Percentiles rank a stretch among this genome's conserved stretches.
Evolutionary conservation across 2,888 invertebrate genomes (phyloP).

Genomic region (Tetrapedia diversipes): DNA sequence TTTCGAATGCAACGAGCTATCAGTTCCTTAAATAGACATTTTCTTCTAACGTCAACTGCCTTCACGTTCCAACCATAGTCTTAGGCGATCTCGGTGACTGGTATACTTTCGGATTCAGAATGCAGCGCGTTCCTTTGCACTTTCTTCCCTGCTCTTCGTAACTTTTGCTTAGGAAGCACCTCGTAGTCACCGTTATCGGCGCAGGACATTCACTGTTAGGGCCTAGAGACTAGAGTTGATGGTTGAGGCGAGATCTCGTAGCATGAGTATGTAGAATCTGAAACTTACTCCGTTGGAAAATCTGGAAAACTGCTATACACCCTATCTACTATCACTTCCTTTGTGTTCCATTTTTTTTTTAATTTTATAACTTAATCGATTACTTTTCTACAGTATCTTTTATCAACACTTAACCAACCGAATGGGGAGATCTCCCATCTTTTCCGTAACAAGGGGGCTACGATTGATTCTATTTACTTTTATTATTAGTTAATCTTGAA

Average conservation of each 20-base stretch:
- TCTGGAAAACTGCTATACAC: not conserved
- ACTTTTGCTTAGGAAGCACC: not conserved
- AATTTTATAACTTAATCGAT: not conserved
- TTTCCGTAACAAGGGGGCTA: too few relatives aligned
- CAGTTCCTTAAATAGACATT: not conserved
- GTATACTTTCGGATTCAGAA: not conserved
- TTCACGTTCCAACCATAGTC: too few relatives aligned
- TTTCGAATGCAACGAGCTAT: not conserved
- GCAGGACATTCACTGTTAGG: not conserved
- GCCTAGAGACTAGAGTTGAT: constrained; percentile 1
- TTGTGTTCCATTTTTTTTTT: too few relatives aligned
- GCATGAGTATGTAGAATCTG: not conserved
- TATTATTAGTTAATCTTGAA: too few relatives aligned
- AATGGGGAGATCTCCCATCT: too few relatives aligned
- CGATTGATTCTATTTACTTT: too few relatives aligned
- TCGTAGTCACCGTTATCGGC: not conserved
- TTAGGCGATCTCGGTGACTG: not conserved
- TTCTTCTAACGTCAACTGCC: not conserved
- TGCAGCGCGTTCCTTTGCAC: not conserved
- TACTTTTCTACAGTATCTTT: too few relatives aligned
- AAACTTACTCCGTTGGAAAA: not conserved
- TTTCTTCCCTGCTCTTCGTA: not conserved
- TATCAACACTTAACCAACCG: too few relatives aligned
- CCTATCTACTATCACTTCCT: too few relatives aligned
- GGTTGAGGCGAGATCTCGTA: constrained; percentile 1